Evolutionary conservation across 2,113 vertebrate species (phyloP).

Genomic region (Sinocyclocheilus anshuiensis): DNA sequence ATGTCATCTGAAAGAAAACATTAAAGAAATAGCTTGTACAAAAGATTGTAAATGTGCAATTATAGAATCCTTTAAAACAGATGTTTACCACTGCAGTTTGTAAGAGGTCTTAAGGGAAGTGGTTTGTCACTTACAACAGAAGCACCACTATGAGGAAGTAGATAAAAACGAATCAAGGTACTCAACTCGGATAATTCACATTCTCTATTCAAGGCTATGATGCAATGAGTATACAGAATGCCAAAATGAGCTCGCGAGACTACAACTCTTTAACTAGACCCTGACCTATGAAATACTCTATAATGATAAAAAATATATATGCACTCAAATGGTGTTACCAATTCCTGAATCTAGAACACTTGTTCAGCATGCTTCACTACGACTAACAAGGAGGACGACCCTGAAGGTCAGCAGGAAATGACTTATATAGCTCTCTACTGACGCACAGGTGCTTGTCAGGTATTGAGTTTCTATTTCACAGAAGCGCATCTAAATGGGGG

Average conservation of each 20-base stretch:
- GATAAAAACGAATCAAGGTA: not conserved
- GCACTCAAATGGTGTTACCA: not conserved
- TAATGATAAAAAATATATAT: not conserved
- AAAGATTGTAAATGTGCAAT: not conserved
- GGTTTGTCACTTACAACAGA: not conserved
- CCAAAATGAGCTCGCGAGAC: not conserved
- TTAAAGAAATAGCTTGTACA: not conserved
- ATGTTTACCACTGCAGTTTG: not conserved
- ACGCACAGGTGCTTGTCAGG: not conserved
- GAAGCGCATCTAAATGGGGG: not conserved
- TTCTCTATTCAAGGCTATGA: not conserved
- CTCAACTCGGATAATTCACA: not conserved
- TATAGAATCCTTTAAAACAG: not conserved
- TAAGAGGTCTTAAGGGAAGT: slow-evolving; percentile 26
- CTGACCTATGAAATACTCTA: not conserved
- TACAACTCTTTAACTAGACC: not conserved
- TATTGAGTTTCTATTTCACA: not conserved
- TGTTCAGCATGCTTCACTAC: not conserved
- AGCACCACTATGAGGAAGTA: not conserved
- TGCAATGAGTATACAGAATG: not conserved
- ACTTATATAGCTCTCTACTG: not conserved
- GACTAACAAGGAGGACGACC: not conserved
- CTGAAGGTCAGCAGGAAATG: slow-evolving; percentile 1
- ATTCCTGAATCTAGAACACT: not conserved
- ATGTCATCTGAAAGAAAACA: not conserved